phyloP scores from a whole-genome alignment of 2,888 invertebrate species.

The Lithophane ornitopus region DNA sequence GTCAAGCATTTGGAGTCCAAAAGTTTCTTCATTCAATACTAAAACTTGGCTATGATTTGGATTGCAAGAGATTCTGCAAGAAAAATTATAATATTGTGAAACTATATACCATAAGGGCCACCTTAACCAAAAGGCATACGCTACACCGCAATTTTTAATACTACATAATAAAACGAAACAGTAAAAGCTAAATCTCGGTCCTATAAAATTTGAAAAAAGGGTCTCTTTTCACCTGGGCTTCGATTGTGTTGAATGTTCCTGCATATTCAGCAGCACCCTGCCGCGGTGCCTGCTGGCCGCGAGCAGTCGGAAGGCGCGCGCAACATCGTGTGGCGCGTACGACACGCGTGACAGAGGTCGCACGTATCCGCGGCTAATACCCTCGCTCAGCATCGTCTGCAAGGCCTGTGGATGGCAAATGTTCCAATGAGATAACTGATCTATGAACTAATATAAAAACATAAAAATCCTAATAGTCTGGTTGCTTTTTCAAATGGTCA shows the following conservation, averaged over 20 bases:
- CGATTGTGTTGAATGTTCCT: constrained; percentile 32
- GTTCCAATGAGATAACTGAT: neutral
- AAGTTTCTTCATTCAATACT: constrained; percentile 68
- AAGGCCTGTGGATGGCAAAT: constrained; percentile 67
- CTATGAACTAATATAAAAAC: neutral
- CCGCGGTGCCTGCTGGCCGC: constrained; percentile 78
- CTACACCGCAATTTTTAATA: neutral
- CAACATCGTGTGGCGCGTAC: neutral
- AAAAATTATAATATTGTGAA: neutral
- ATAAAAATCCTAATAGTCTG: neutral
- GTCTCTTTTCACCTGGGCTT: constrained; percentile 64
- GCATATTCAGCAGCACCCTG: constrained; percentile 75
- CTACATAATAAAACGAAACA: neutral
- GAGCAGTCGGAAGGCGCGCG: constrained; percentile 77
- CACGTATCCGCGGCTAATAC: constrained; percentile 78
- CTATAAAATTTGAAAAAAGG: neutral
- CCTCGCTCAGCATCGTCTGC: constrained; percentile 75
- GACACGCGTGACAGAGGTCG: constrained; percentile 71
- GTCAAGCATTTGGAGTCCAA: constrained; percentile 71
- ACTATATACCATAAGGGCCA: neutral
- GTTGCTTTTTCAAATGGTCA: neutral
- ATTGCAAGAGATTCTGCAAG: constrained; percentile 62
- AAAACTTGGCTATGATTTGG: constrained; percentile 61
- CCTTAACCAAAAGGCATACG: neutral
- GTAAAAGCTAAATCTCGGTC: neutral